These are phyloP conservation scores for Takifugu rubripes DNA, from an alignment of 2,797 vertebrate genomes.

Conservation along the genomic window DNA sequence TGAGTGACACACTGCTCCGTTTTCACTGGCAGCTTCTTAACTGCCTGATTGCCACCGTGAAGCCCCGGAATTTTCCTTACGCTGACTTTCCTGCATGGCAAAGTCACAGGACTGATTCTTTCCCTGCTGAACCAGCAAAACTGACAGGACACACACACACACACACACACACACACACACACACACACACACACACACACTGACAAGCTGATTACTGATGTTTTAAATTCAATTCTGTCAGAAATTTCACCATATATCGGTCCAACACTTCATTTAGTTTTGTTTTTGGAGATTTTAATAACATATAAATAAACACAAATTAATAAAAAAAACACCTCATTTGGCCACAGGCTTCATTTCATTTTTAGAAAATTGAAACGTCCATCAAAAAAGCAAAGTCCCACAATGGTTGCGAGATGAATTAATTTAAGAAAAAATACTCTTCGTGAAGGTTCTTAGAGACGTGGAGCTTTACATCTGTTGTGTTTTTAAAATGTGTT, in stretches of 20 bases:
- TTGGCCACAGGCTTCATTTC: constrained; percentile 23
- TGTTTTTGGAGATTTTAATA: constrained; percentile 22
- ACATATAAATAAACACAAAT: constrained; percentile 15
- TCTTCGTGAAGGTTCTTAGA: too few relatives aligned
- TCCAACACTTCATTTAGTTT: constrained; percentile 15
- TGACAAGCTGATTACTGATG: constrained; percentile 58
- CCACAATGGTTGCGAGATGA: background rate
- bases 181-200: background rate
- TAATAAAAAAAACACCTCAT: constrained; percentile 47
- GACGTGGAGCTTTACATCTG: too few relatives aligned
- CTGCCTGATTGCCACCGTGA: constrained; percentile 72
- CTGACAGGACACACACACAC: constrained; percentile 38
- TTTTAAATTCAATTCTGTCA: constrained; percentile 37
- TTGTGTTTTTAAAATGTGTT: too few relatives aligned
- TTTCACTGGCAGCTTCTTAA: constrained; percentile 74
- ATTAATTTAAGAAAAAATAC: too few relatives aligned
- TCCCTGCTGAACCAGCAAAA: constrained; percentile 75
- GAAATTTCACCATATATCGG: constrained; percentile 4
- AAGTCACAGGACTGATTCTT: constrained; percentile 67
- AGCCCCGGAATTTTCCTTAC: constrained; percentile 70
- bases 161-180: constrained; percentile 7
- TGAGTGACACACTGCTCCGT: constrained; percentile 73
- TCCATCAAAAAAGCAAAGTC: background rate
- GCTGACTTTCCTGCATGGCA: constrained; percentile 64
- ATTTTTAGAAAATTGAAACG: constrained; percentile 17